Conservation (phyloP, 2,888 invertebrate species). For the Branchinecta sandiegonensis region DNA sequence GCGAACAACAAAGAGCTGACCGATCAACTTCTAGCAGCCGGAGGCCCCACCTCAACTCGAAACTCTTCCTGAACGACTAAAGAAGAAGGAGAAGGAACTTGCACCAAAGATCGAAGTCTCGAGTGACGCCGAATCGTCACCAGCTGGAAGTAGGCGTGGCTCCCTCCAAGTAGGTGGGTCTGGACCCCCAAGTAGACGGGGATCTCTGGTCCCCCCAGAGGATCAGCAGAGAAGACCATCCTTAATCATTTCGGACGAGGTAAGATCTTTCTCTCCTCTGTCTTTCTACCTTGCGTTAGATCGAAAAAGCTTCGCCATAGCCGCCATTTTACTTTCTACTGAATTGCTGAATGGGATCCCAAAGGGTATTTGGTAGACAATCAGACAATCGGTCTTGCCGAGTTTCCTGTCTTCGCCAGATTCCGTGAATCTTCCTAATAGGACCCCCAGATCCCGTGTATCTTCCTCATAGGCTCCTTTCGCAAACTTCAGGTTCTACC, state of each 20-base stretch:
- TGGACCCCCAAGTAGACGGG: slow-evolving; percentile 53
- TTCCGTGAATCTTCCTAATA: too few species aligned
- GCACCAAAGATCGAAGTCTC: slow-evolving; percentile 55
- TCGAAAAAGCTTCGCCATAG: too few species aligned
- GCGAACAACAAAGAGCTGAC: not conserved
- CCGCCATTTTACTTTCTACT: too few species aligned
- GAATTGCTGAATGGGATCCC: too few species aligned
- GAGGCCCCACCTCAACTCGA: slow-evolving; percentile 10
- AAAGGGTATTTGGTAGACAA: too few species aligned
- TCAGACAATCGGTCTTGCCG: too few species aligned
- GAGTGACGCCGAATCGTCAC: slow-evolving; percentile 54
- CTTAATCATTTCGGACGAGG: slow-evolving; percentile 86
- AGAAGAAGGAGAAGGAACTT: slow-evolving; percentile 24
- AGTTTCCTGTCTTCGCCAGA: too few species aligned
- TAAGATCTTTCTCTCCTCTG: slow-evolving; percentile 39
- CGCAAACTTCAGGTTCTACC: too few species aligned
- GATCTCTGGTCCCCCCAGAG: slow-evolving; percentile 76
- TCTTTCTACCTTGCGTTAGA: too few species aligned
- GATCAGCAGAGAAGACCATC: slow-evolving; percentile 73
- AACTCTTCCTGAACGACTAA: slow-evolving; percentile 16
- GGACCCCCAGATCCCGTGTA: too few species aligned
- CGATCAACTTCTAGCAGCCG: not conserved
- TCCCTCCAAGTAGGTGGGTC: slow-evolving; percentile 53
- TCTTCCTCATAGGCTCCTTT: too few species aligned
- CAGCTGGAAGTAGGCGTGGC: slow-evolving; percentile 49